Conservation (phyloP, 1,140 invertebrate species). For the Neodiprion lecontei region DNA sequence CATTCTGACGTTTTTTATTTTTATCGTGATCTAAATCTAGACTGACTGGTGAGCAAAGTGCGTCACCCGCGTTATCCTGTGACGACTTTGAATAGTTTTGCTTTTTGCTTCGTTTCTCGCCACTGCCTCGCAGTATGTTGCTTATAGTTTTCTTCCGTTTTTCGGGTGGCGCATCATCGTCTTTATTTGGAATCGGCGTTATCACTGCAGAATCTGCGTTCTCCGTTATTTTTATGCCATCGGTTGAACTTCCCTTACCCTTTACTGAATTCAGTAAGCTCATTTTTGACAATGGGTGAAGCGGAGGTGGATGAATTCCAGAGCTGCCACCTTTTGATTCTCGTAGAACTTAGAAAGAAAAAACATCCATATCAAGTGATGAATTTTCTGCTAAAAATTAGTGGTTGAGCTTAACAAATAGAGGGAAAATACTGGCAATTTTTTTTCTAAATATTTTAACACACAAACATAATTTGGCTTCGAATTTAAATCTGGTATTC, state of each 20-base stretch:
- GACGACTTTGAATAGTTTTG: constrained; percentile 50
- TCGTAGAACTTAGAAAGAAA: constrained; percentile 50
- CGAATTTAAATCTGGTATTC: no score
- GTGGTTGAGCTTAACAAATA: no score
- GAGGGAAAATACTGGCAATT: no score
- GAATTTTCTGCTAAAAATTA: no score
- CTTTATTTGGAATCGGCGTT: constrained; percentile 56
- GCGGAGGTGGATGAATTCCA: constrained; percentile 51
- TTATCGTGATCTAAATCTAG: constrained; percentile 55
- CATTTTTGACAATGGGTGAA: constrained; percentile 60
- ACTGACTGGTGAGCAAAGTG: constrained; percentile 51
- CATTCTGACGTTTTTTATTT: constrained; percentile 51
- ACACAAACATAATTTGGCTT: no score
- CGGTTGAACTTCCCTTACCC: constrained; percentile 43
- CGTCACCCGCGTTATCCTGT: constrained; percentile 46
- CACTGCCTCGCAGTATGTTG: constrained; percentile 51
- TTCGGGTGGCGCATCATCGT: constrained; percentile 47
- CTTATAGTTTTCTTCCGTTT: constrained; percentile 57
- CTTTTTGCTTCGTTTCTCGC: constrained; percentile 53
- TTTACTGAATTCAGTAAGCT: constrained; percentile 46
- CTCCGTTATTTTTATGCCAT: constrained; percentile 58
- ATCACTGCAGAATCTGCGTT: constrained; percentile 59
- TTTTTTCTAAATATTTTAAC: no score
- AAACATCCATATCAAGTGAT: constrained; percentile 4
- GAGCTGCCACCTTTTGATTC: constrained; percentile 57